These are phyloP conservation scores for Percopsis transmontana DNA, from an alignment of 2,113 vertebrate genomes.

Conservation along the genomic window DNA sequence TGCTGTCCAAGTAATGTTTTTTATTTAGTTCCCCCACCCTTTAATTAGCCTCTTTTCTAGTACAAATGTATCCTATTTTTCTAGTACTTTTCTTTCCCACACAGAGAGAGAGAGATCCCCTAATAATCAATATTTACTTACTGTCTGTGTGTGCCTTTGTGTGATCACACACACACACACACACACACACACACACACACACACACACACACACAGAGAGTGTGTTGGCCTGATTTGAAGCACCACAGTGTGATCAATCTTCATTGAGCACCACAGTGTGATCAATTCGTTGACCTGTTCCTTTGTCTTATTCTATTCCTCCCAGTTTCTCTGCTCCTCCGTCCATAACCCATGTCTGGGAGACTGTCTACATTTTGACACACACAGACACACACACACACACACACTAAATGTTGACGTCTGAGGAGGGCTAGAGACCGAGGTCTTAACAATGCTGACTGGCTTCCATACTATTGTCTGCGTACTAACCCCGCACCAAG, in stretches of 20 bases:
- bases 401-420: conserved; percentile 20
- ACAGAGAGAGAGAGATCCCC: conserved; percentile 12
- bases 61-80: conserved; percentile 22
- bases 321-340: background rate
- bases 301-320: conserved; percentile 49
- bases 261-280: conserved; percentile 45
- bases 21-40: background rate
- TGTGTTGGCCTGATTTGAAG: conserved; percentile 44
- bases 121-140: conserved; percentile 65
- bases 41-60: conserved; percentile 3
- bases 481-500: background rate
- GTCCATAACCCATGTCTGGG: conserved; percentile 33
- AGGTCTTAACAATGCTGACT: conserved; percentile 44
- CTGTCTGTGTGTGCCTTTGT: conserved; percentile 11
- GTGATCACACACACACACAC: no score
- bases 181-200: no score
- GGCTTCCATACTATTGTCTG: conserved; percentile 40
- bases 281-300: conserved; percentile 62
- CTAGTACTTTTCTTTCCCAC: conserved; percentile 28
- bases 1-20: background rate
- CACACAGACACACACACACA: background rate
- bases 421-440: conserved; percentile 28
- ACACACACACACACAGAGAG: no score
- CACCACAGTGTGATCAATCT: conserved; percentile 53
- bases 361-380: background rate